These are phyloP conservation scores for Deroplatys truncata DNA, from an alignment of 2,888 invertebrate genomes.

Conservation along the genomic window DNA sequence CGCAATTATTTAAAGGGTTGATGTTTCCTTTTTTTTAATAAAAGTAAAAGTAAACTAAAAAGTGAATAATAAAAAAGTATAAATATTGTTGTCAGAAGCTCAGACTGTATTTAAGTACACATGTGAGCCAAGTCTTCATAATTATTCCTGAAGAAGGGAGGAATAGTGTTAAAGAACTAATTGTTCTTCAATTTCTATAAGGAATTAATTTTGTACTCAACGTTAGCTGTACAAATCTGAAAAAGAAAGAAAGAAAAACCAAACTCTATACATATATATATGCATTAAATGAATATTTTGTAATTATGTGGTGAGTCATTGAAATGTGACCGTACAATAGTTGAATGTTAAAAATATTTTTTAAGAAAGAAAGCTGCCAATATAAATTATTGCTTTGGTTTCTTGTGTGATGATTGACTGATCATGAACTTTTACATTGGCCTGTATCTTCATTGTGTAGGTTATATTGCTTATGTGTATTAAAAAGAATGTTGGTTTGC, in stretches of 20 bases:
- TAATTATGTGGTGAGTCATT: neutral
- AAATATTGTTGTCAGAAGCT: neutral
- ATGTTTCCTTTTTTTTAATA: conserved; percentile 13
- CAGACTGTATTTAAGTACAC: neutral
- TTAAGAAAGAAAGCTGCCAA: conserved; percentile 7
- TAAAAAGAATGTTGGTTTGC: conserved; percentile 12
- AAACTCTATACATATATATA: neutral
- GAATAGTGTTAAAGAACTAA: neutral
- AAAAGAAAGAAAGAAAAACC: neutral
- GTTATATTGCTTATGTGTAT: conserved; percentile 7
- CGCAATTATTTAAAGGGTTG: conserved; percentile 2
- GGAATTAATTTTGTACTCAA: conserved; percentile 5
- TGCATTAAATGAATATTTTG: conserved; percentile 2
- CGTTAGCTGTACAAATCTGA: neutral
- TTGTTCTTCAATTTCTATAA: conserved; percentile 9
- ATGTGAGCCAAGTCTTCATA: neutral
- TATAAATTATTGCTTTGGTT: conserved; percentile 10
- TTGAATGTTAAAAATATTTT: conserved; percentile 3
- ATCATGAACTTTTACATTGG: conserved; percentile 23
- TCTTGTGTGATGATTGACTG: conserved; percentile 19
- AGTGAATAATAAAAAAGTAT: neutral
- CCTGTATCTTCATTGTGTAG: conserved; percentile 18
- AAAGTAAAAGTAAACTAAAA: conserved; percentile 9
- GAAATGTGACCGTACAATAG: neutral
- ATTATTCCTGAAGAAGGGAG: neutral